Evolutionary conservation across 2,888 invertebrate species (phyloP).

Genomic region (Luperina nickerlii): DNA sequence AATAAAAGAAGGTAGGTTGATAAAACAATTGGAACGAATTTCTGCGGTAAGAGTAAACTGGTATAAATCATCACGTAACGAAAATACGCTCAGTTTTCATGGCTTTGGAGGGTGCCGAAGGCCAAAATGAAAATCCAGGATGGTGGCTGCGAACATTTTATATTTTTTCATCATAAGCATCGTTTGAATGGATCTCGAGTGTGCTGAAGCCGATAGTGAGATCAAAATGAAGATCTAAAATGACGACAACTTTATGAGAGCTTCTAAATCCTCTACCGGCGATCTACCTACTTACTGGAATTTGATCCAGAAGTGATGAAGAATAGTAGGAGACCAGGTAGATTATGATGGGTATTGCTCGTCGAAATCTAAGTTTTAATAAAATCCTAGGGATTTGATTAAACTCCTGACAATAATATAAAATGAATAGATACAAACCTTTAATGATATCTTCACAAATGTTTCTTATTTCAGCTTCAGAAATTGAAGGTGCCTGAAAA

Average conservation of each 20-base stretch:
- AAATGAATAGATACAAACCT: conserved; percentile 87
- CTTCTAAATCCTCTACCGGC: neutral
- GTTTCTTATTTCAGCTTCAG: conserved; percentile 94
- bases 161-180: no score
- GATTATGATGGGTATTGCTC: neutral
- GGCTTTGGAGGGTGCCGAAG: no score
- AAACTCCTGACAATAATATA: neutral
- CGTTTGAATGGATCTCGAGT: no score
- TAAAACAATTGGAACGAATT: neutral
- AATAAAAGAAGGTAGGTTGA: neutral
- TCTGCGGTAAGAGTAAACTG: no score
- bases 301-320: neutral
- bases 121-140: no score
- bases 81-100: no score
- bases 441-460: conserved; percentile 95
- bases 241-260: neutral
- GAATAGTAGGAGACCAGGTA: neutral
- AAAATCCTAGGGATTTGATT: neutral
- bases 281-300: neutral
- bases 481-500: conserved; percentile 91
- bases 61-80: no score
- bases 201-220: no score
- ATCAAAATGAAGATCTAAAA: neutral
- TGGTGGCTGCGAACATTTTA: no score
- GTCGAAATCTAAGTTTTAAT: neutral